Evolutionary conservation across 2,113 vertebrate species (phyloP), one percentile per base, ranked within the genome.

Genomic region (Monopterus albus): DNA sequence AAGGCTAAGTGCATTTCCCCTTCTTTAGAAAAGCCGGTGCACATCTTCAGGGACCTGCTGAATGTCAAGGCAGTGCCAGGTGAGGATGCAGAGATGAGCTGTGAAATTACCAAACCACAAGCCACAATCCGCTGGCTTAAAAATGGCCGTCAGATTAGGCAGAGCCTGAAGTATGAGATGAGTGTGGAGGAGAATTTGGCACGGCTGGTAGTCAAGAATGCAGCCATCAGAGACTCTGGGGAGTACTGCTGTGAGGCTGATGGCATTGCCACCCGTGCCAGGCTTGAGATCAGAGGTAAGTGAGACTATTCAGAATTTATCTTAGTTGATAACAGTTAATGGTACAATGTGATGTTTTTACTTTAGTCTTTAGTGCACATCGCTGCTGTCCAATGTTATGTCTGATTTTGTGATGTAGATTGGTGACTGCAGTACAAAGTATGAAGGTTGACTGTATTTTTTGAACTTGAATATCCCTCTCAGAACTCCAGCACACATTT

Each of bases 401-500:
- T n/a, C n/a, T n/a, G n/a, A n/a, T n/a, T n/a, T n/a, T n/a, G 2
- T n/a, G 14, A 20, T 46, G 6, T 40, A n/a, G 17, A 14, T 39
- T 15, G 1, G 1, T 7, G 5, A 57, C 31, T 40, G 7, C 15
- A 21, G 11, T 6, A 26, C 11, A 15, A 18, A 43, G 12, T 25
- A 6, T n/a, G n/a, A 52, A 23, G 17, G 12, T 25, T 35, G 4
- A 45, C 46, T n/a, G 0, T 12, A 13, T 33, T 55, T 36, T 49
- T n/a, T 58, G 14, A 72, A 36, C 23, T 29, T 58, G 0, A 9
- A 36, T 47, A 3, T 79, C 7, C 20, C 18, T 78, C 74, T 20
- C 74, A 98, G 97, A 97, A 79, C 91, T 94, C 23, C 92, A 94
- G n/a, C 96, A 98, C 81, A 82, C 89, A 8, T 98, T 98, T 72